These are phyloP conservation scores for Drosophila eohydei DNA, from an alignment of 2,888 invertebrate genomes.

Conservation along the genomic window DNA sequence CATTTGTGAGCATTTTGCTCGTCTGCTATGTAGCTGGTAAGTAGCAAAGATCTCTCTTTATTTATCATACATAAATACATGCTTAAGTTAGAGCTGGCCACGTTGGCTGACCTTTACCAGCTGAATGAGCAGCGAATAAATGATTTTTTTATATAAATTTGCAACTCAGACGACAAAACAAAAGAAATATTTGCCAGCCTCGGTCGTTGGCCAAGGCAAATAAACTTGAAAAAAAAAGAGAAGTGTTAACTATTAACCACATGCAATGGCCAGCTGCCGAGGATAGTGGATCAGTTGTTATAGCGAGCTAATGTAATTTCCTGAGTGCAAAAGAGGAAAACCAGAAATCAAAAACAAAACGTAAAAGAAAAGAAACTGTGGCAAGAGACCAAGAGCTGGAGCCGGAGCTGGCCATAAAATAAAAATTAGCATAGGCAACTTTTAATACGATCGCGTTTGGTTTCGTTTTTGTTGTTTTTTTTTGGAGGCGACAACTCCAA, in stretches of 20 bases:
- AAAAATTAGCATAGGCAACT: constrained; percentile 70
- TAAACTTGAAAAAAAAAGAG: constrained; percentile 56
- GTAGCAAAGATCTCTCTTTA: constrained; percentile 52
- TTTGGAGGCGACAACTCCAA: constrained; percentile 37
- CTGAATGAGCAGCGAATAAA: constrained; percentile 42
- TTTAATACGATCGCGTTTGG: constrained; percentile 44
- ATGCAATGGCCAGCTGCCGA: constrained; percentile 48
- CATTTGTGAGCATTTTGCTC: constrained; percentile 82
- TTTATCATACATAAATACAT: constrained; percentile 7
- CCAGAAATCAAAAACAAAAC: constrained; percentile 19
- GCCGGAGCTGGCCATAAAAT: constrained; percentile 51
- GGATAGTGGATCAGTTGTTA: constrained; percentile 12
- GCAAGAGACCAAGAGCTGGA: constrained; percentile 50
- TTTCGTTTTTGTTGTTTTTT: constrained; percentile 67
- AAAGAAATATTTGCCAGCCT: constrained; percentile 21
- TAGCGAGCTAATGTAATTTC: constrained; percentile 41
- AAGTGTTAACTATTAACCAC: constrained; percentile 55
- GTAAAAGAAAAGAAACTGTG: constrained; percentile 56
- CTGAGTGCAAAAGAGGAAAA: constrained; percentile 25
- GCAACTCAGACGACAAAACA: constrained; percentile 23
- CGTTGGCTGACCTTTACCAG: constrained; percentile 69
- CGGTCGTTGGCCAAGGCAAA: constrained; percentile 67
- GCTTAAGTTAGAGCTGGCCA: constrained; percentile 44
- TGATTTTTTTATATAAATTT: constrained; percentile 47
- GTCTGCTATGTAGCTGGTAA: constrained; percentile 82